Conservation (phyloP, 1,140 invertebrate genomes). For the Diorhabda elongata region DNA sequence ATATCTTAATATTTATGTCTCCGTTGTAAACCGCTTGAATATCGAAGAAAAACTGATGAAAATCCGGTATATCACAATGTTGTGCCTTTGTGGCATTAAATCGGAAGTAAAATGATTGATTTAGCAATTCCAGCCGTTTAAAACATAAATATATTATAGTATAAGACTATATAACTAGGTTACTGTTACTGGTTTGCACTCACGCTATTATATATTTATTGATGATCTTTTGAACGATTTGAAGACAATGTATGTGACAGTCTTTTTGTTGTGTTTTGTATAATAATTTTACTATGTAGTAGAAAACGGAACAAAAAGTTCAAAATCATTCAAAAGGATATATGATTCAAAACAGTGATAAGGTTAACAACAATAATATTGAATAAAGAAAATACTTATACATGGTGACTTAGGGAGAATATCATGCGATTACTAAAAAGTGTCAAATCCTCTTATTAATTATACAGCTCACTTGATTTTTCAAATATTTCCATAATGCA, state of each 20-base stretch:
- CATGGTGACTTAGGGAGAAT: too few species aligned
- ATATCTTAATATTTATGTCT: conserved; percentile 16
- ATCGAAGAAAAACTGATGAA: conserved; percentile 22
- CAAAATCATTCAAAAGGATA: too few species aligned
- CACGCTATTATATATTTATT: conserved; percentile 4
- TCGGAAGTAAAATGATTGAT: conserved; percentile 26
- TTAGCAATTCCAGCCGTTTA: conserved; percentile 14
- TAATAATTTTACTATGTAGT: neutral
- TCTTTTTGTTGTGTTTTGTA: neutral
- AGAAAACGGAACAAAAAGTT: neutral
- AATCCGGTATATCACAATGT: conserved; percentile 14
- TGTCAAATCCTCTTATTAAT: too few species aligned
- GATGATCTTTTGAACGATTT: conserved; percentile 4
- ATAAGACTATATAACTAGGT: conserved; percentile 18
- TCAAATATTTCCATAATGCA: too few species aligned
- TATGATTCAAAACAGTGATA: too few species aligned
- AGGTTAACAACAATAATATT: too few species aligned
- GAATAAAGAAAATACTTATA: too few species aligned
- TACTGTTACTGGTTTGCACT: conserved; percentile 8
- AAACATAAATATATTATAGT: conserved; percentile 14
- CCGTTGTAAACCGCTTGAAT: conserved; percentile 18
- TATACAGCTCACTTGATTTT: too few species aligned
- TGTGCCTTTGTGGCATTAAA: conserved; percentile 13
- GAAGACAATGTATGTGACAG: neutral
- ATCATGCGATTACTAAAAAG: too few species aligned